Evolutionary conservation across 2,113 vertebrate species (phyloP).

Genomic region (Odocoileus hemionus): DNA sequence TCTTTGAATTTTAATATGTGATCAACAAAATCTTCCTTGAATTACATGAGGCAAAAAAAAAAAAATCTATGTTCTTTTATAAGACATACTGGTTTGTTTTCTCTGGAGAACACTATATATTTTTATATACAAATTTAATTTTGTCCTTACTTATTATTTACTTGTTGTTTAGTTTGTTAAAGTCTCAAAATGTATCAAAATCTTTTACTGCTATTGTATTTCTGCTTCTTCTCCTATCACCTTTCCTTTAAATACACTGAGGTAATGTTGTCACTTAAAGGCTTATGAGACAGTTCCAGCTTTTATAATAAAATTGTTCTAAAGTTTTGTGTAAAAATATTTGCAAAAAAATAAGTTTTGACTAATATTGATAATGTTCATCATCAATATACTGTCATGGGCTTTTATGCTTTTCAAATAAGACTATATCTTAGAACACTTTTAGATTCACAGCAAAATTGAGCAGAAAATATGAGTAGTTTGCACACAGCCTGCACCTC

Average conservation of each 20-base stretch:
- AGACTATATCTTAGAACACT: neutral
- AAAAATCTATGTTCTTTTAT: neutral
- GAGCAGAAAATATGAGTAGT: neutral
- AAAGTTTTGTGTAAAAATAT: neutral
- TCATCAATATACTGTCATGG: neutral
- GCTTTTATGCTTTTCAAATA: neutral
- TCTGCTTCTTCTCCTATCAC: neutral
- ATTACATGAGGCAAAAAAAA: neutral
- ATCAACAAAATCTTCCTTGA: neutral
- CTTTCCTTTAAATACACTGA: neutral
- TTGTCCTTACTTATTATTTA: neutral
- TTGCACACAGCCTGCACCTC: neutral
- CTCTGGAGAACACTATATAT: neutral
- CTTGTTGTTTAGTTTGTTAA: neutral
- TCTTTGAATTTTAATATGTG: neutral
- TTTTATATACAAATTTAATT: neutral
- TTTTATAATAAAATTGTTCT: neutral
- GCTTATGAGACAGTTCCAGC: neutral
- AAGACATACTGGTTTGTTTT: neutral
- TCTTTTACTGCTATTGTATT: neutral
- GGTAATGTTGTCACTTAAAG: neutral
- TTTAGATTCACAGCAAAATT: neutral
- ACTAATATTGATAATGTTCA: neutral
- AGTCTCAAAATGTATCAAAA: slow-evolving; percentile 4
- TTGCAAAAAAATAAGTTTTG: neutral